Base-by-base conservation (phyloP, 1,140 invertebrate genomes). In the Panulirus ornatus region DNA sequence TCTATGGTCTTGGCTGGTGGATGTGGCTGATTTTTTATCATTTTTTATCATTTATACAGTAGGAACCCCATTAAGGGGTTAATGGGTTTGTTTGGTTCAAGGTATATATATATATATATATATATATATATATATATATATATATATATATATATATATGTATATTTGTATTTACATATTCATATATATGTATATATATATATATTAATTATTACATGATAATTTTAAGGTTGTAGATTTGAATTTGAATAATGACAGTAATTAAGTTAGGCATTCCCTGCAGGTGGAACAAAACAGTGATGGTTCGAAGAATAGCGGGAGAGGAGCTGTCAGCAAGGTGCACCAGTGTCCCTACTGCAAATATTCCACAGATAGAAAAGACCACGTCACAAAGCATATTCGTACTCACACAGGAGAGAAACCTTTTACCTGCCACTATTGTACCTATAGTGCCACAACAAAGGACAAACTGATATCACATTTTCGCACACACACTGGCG, bases 341-440 rank as follows among this genome's bases (percentile, higher is more conserved):
- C 87, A 89, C 87, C 87, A 89, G 87, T 89, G 87, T 73, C 87
- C 87, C 34, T 89, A 89, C 78, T 89, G 87, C 81, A 82, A 63
- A 82, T 89, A 89, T 84, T 89, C 87, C 70, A 89, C 87, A 30
- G 87, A 89, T 73, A 89, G 87, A 81, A 89, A 89, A 89, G 87
- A 89, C 81, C 87, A 89, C 78, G 66, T 89, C 40, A 89, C 71
- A 54, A 89, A 89, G 79, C 87, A 89, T 44, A 83, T 89, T 40
- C 63, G 87, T 30, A 89, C 87, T 58, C 87, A 89, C 40, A 89
- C 87, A 27, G 87, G 87, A 76, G 87, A 89, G 51, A 89, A 89
- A 75, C 87, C 87, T 27, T 89, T 40, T 83, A 89, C 70, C 78
- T 89, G 87, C 70, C 87, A 82, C 51, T 83, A 83, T 42, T 89